Evolutionary conservation across 2,113 vertebrate genomes (phyloP).

Genomic region (Ellobius talpinus): DNA sequence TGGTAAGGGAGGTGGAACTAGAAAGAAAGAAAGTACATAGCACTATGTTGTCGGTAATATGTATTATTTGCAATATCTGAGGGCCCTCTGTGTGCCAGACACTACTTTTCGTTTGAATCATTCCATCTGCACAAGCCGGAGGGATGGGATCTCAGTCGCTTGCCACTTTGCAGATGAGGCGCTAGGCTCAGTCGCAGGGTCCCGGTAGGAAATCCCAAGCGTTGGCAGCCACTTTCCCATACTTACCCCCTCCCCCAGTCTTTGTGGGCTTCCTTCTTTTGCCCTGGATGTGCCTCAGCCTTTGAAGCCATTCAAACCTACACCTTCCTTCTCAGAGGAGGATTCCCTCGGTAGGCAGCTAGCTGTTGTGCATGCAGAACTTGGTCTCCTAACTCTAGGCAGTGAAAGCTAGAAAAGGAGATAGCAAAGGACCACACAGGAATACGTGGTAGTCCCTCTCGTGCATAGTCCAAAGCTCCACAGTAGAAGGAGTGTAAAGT

Average conservation of each 20-base stretch:
- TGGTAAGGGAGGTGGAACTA: neutral
- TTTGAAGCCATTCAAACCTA: neutral
- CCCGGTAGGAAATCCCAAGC: neutral
- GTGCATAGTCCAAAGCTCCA: neutral
- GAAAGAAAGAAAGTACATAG: neutral
- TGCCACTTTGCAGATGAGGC: conserved; percentile 10
- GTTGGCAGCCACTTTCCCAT: neutral
- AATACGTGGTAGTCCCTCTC: neutral
- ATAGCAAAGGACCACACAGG: neutral
- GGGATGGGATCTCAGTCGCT: neutral
- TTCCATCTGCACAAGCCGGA: neutral
- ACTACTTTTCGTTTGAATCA: neutral
- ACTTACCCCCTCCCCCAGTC: neutral
- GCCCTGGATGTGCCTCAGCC: neutral
- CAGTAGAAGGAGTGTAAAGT: neutral
- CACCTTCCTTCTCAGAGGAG: neutral
- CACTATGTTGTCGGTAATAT: neutral
- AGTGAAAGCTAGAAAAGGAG: neutral
- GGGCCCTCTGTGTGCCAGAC: neutral
- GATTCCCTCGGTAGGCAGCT: neutral
- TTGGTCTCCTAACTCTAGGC: neutral
- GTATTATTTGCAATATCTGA: neutral
- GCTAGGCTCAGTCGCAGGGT: neutral
- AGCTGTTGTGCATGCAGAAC: no score
- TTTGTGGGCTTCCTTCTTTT: neutral